These are phyloP conservation scores for Malachius bipustulatus DNA, from an alignment of 2,888 invertebrate genomes.

Conservation along the genomic window DNA sequence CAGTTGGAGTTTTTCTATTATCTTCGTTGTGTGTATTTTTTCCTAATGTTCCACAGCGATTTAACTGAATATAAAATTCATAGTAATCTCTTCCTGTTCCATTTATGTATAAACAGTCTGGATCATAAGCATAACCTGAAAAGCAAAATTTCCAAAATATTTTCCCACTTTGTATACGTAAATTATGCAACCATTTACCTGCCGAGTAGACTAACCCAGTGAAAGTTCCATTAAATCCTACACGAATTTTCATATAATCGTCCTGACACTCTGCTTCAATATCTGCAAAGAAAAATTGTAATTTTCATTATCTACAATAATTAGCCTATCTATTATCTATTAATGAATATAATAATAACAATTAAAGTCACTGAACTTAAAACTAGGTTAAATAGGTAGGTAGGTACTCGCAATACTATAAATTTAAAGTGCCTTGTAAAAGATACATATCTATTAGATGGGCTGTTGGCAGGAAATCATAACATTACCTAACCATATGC, in stretches of 20 bases:
- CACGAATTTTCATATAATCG: slow-evolving; percentile 89
- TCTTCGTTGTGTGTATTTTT: slow-evolving; percentile 80
- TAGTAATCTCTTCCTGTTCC: slow-evolving; percentile 85
- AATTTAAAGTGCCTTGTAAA: too few species aligned
- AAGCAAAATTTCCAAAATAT: too few species aligned
- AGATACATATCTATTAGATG: too few species aligned
- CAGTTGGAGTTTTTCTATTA: slow-evolving; percentile 74
- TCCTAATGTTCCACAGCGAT: slow-evolving; percentile 83
- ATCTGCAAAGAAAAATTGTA: slow-evolving; percentile 46
- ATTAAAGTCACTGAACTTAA: not conserved
- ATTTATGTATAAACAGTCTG: slow-evolving; percentile 90
- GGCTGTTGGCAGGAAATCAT: too few species aligned
- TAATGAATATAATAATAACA: not conserved
- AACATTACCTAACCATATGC: too few species aligned
- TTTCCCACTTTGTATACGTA: too few species aligned
- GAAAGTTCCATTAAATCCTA: slow-evolving; percentile 87
- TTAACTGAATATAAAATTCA: slow-evolving; percentile 86
- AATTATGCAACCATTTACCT: slow-evolving; percentile 46
- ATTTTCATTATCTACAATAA: not conserved
- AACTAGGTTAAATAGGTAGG: too few species aligned
- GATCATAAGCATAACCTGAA: slow-evolving; percentile 82
- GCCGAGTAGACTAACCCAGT: slow-evolving; percentile 81
- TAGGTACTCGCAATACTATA: too few species aligned
- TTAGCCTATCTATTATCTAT: not conserved
- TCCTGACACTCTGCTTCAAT: slow-evolving; percentile 93